These are phyloP conservation scores for Tympanuchus pallidicinctus DNA, from an alignment of 2,113 vertebrate genomes.

Conservation along the genomic window DNA sequence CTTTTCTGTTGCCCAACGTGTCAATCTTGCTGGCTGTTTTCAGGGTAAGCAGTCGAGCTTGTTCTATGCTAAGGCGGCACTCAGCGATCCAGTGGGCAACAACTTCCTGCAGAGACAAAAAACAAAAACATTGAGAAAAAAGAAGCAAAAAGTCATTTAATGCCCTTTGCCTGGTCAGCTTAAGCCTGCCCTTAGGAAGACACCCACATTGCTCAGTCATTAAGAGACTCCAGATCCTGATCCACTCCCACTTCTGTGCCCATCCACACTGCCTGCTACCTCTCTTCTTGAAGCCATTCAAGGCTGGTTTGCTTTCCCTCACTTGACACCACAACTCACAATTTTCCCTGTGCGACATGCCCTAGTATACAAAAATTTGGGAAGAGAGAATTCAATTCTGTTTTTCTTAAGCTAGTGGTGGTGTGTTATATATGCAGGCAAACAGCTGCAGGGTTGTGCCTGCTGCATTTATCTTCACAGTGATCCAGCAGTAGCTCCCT, in stretches of 20 bases:
- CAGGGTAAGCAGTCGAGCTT: conserved; percentile 88
- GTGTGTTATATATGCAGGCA: rapidly evolving
- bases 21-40: conserved; percentile 87
- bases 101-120: conserved; percentile 81
- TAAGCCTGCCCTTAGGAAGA: too few relatives aligned
- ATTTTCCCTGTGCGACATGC: rapidly evolving
- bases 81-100: conserved; percentile 95
- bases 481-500: background rate
- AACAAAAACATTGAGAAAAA: too few relatives aligned
- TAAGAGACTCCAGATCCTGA: background rate
- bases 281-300: background rate
- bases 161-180: rapidly evolving
- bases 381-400: background rate
- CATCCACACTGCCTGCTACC: background rate
- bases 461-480: background rate
- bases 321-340: background rate
- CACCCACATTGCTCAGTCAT: background rate
- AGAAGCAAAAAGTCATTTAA: background rate
- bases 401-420: background rate
- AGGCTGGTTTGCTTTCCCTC: background rate
- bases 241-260: background rate
- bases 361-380: rapidly evolving
- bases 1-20: conserved; percentile 76
- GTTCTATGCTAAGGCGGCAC: conserved; percentile 89
- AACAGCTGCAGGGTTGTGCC: conserved; percentile 40